phyloP scores from a whole-genome alignment of 2,888 invertebrate species.

The Protonemura montana region DNA sequence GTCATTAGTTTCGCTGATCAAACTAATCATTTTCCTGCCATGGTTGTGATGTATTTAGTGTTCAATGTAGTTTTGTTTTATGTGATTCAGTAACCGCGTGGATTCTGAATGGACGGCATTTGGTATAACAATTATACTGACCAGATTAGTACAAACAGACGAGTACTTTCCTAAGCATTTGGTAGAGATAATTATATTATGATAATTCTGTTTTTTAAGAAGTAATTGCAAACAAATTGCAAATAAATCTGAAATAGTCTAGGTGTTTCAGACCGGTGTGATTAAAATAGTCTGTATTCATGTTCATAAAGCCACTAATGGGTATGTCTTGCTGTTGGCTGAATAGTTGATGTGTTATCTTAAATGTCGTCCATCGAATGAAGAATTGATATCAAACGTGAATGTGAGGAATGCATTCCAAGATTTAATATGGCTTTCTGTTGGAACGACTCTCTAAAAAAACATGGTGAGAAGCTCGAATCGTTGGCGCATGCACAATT shows the following conservation, averaged over 20 bases:
- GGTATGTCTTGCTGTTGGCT: not conserved
- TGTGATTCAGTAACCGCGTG: slow-evolving; percentile 23
- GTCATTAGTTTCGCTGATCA: slow-evolving; percentile 36
- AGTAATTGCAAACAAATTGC: too few species aligned
- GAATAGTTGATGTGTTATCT: not conserved
- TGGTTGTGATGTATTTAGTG: slow-evolving; percentile 42
- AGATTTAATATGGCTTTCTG: not conserved
- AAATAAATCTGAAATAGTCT: too few species aligned
- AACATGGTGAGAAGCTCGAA: slow-evolving; percentile 8
- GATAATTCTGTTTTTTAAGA: too few species aligned
- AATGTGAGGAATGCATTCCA: slow-evolving; percentile 13
- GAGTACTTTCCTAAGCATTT: too few species aligned
- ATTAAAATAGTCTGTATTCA: too few species aligned
- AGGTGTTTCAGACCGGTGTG: too few species aligned
- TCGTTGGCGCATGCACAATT: slow-evolving; percentile 30
- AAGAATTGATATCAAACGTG: not conserved
- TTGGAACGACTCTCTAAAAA: not conserved
- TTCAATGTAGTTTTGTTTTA: slow-evolving; percentile 25
- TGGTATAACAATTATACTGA: slow-evolving; percentile 8
- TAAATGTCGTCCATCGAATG: not conserved
- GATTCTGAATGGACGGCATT: not conserved
- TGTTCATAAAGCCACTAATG: too few species aligned
- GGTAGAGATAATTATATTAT: too few species aligned
- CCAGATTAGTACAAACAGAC: too few species aligned
- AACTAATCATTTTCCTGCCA: slow-evolving; percentile 39